Conservation (phyloP, 2,113 vertebrate genomes). For the Manacus vitellinus region DNA sequence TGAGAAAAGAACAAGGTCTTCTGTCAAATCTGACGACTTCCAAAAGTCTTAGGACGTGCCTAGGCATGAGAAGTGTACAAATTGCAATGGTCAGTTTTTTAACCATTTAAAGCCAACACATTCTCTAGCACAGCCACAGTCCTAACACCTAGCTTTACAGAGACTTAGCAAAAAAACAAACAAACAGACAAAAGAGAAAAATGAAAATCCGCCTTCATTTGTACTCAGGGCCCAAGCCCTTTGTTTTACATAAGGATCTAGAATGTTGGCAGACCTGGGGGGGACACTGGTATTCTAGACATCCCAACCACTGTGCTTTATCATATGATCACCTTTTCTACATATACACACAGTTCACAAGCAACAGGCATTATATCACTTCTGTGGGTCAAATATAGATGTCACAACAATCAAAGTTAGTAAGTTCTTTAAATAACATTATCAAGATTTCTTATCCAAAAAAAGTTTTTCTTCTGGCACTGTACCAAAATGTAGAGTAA, state of each 20-base stretch:
- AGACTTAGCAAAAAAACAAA: not conserved
- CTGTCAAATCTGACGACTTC: not conserved
- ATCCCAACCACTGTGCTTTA: not conserved
- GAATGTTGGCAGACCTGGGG: not conserved
- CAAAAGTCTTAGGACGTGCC: not conserved
- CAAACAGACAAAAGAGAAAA: not conserved
- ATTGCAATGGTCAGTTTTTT: not conserved
- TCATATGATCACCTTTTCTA: accelerated
- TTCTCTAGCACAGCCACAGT: not conserved
- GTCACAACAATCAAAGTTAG: not conserved
- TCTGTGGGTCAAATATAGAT: not conserved
- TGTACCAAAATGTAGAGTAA: not conserved
- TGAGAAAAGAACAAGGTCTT: not conserved
- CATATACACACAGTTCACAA: not conserved
- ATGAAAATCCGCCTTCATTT: not conserved
- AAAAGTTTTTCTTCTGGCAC: not conserved
- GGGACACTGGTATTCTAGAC: not conserved
- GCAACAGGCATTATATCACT: not conserved
- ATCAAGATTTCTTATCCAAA: not conserved
- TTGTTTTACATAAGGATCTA: not conserved
- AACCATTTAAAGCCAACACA: not conserved
- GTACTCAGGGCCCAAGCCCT: not conserved
- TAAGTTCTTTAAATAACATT: not conserved
- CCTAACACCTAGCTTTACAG: not conserved
- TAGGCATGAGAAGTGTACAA: not conserved